Conservation (phyloP, 2,113 vertebrate species). For the Perca fluviatilis region DNA sequence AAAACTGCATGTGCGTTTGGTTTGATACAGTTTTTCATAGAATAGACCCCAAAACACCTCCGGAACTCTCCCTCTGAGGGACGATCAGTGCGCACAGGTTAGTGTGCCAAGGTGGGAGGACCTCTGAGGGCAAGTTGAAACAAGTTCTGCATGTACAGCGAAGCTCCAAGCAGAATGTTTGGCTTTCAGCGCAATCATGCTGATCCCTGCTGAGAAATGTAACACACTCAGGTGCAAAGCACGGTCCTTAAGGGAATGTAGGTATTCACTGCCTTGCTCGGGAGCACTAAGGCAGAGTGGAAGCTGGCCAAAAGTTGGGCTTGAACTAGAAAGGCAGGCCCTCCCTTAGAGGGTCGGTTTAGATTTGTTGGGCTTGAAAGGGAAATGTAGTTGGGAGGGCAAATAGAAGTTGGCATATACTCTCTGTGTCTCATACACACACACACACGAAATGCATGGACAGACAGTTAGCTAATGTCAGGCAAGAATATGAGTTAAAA, state of each 20-base stretch:
- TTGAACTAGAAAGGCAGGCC: neutral
- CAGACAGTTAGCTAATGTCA: conserved; percentile 84
- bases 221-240: conserved; percentile 1
- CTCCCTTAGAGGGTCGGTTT: conserved; percentile 1
- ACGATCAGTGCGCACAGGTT: neutral
- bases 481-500: conserved; percentile 86
- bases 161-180: conserved; percentile 12
- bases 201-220: conserved; percentile 19
- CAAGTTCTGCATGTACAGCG: conserved; percentile 61
- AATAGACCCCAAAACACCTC: neutral
- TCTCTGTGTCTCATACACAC: conserved; percentile 32
- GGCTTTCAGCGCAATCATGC: conserved; percentile 14
- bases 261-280: conserved; percentile 22
- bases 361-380: neutral
- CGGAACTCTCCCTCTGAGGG: conserved; percentile 14
- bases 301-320: neutral
- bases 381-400: conserved; percentile 6
- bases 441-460: conserved; percentile 72
- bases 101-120: conserved; percentile 63
- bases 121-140: conserved; percentile 68
- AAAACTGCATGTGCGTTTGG: neutral
- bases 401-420: conserved; percentile 31
- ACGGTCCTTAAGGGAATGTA: neutral
- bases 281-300: conserved; percentile 8
- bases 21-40: neutral